Evolutionary conservation across 2,888 invertebrate species (phyloP).

Genomic region (Acleris sparsana): DNA sequence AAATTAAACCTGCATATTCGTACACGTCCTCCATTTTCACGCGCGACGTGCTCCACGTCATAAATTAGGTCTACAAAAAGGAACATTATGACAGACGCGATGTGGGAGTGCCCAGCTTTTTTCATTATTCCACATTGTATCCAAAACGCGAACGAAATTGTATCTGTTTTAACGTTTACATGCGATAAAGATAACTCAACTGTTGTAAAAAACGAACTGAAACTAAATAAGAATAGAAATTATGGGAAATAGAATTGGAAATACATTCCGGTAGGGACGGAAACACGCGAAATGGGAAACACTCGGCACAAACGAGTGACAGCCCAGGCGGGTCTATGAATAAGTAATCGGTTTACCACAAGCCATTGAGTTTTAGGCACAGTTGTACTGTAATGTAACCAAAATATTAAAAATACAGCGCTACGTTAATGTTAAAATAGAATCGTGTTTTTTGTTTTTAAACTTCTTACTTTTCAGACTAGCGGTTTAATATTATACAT

Average conservation of each 20-base stretch:
- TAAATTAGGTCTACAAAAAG: slow-evolving; percentile 75
- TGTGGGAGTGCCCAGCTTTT: slow-evolving; percentile 61
- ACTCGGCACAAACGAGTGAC: slow-evolving; percentile 33
- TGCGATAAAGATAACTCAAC: slow-evolving; percentile 39
- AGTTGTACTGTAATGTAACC: background rate
- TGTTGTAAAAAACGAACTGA: slow-evolving; percentile 16
- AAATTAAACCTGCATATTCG: slow-evolving; percentile 76
- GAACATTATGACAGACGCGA: slow-evolving; percentile 63
- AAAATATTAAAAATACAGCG: background rate
- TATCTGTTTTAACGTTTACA: slow-evolving; percentile 47
- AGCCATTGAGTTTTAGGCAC: slow-evolving; percentile 24
- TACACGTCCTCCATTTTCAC: slow-evolving; percentile 67
- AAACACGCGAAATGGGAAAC: slow-evolving; percentile 29
- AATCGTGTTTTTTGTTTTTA: background rate
- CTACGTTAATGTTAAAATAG: background rate
- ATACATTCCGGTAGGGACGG: slow-evolving; percentile 22
- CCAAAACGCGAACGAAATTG: slow-evolving; percentile 54
- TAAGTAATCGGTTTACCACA: slow-evolving; percentile 34
- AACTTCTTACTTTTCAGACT: too few species aligned
- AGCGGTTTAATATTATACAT: too few species aligned
- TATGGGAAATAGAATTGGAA: slow-evolving; percentile 26
- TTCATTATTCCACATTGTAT: slow-evolving; percentile 56
- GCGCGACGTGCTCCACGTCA: slow-evolving; percentile 67
- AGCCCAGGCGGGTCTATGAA: slow-evolving; percentile 30
- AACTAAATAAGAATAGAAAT: slow-evolving; percentile 14